Evolutionary conservation across 2,888 invertebrate species (phyloP), one percentile per base, ranked within the genome.

Genomic region (Laothoe populi): DNA sequence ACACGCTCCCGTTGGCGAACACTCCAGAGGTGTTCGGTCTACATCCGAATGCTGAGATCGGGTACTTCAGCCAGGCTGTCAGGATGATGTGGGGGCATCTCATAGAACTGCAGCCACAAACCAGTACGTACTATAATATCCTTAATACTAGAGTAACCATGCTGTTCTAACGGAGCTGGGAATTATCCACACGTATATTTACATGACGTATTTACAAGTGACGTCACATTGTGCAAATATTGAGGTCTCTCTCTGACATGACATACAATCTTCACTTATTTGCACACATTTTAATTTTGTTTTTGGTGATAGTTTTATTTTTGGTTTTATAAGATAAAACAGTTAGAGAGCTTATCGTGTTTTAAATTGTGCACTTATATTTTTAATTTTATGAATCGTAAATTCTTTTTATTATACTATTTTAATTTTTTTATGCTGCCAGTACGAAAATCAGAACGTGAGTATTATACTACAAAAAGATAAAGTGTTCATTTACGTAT

Each of bases 31-130:
- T 98, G 62, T 98, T 98, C 90, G 98, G 98, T 8, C 90, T 98
- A 59, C 98, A 98, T 89, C 95, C 97, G n/a, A 98, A 98, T 90
- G 98, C 98, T 0, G 98, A 98, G 94, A 98, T 98, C 79, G 97
- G 97, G 7, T 98, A 98, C 90, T 98, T 98, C 86, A 97, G 97
- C 61, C 95, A 96, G 82, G 96, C 97, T 0, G 96, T 97, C 10
- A 95, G 96, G 72, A 96, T 96, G 80, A 97, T 98, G 94, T 98
- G 98, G 98, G 90, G 86, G 48, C 95, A 97, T 81, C 94, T 98
- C 70, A 96, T 98, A 69, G 97, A 98, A 75, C 88, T 98, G 48
- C 98, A 98, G 82, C 98, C 98, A 11, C 97, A 98, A 92, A 96
- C 97, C 62, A 96, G 98, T 97, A 82, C 87, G 88, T 82, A 53